phyloP scores from a whole-genome alignment of 2,113 vertebrate species.

The Malurus cyaneus region DNA sequence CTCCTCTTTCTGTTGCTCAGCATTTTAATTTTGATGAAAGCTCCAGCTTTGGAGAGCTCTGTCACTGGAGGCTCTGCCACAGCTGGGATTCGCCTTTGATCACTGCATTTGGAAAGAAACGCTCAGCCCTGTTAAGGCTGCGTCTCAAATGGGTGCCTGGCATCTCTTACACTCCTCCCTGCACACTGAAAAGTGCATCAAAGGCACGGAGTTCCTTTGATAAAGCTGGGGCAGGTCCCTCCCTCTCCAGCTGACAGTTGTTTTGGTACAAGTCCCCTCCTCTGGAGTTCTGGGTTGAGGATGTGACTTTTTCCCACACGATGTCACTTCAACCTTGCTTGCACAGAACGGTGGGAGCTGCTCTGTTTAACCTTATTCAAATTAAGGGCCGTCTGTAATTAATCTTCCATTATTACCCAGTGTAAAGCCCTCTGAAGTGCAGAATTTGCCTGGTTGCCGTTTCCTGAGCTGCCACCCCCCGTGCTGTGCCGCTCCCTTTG shows the following conservation, averaged over 20 bases:
- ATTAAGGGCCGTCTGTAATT: neutral
- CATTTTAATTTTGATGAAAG: neutral
- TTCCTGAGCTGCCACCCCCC: neutral
- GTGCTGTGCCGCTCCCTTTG: neutral
- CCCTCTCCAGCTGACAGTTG: neutral
- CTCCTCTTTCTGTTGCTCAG: neutral
- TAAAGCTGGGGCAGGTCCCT: neutral
- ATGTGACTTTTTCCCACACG: neutral
- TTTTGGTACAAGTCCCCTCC: neutral
- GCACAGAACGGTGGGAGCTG: neutral
- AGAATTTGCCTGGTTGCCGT: neutral
- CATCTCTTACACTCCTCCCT: neutral
- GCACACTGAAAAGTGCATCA: constrained; percentile 5
- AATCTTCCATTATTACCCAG: neutral
- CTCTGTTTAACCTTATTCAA: neutral
- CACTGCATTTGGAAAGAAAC: neutral
- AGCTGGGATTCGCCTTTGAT: constrained; percentile 23
- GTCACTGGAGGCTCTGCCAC: neutral
- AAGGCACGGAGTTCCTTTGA: neutral
- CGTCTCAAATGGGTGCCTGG: constrained; percentile 7
- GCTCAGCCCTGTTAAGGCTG: neutral
- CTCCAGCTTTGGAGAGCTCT: neutral
- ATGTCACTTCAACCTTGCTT: neutral
- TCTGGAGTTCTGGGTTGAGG: neutral
- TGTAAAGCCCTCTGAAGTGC: neutral